Conservation (phyloP, 1,140 invertebrate genomes). For the Lutraria rhynchaena region DNA sequence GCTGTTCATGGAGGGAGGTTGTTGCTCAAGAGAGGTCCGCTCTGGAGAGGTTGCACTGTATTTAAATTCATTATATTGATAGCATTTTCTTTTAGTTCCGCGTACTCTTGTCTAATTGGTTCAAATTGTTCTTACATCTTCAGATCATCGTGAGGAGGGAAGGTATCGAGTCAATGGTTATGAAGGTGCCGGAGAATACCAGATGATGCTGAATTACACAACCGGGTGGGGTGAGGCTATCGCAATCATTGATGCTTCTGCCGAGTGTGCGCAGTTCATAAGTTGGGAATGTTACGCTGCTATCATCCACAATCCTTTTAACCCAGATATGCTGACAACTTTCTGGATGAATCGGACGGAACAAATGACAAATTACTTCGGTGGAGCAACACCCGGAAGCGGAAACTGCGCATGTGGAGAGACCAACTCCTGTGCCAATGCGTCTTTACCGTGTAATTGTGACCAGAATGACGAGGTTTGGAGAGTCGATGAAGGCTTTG, state of each 20-base stretch:
- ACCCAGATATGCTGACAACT: constrained; percentile 63
- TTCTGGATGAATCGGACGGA: constrained; percentile 71
- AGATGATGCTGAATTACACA: constrained; percentile 62
- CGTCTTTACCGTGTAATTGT: constrained; percentile 68
- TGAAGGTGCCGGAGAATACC: constrained; percentile 71
- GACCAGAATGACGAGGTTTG: constrained; percentile 72
- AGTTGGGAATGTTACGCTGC: constrained; percentile 73
- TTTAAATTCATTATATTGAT: too few species aligned
- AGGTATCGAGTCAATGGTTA: constrained; percentile 66
- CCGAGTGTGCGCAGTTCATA: constrained; percentile 72
- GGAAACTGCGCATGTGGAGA: constrained; percentile 72
- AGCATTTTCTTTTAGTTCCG: too few species aligned
- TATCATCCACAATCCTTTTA: constrained; percentile 68
- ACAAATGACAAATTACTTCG: constrained; percentile 68
- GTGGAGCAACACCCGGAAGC: constrained; percentile 68
- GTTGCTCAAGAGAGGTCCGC: too few species aligned
- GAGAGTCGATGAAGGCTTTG: constrained; percentile 69
- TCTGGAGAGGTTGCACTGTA: too few species aligned
- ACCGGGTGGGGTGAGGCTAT: constrained; percentile 62
- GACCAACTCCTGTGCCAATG: constrained; percentile 62
- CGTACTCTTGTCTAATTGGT: too few species aligned
- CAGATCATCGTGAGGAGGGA: constrained; percentile 72
- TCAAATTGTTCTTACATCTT: too few species aligned
- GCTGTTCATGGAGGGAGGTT: too few species aligned
- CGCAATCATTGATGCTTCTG: constrained; percentile 66